These are phyloP conservation scores for Lepus oiostolus DNA, from an alignment of 2,797 vertebrate genomes.

Conservation along the genomic window DNA sequence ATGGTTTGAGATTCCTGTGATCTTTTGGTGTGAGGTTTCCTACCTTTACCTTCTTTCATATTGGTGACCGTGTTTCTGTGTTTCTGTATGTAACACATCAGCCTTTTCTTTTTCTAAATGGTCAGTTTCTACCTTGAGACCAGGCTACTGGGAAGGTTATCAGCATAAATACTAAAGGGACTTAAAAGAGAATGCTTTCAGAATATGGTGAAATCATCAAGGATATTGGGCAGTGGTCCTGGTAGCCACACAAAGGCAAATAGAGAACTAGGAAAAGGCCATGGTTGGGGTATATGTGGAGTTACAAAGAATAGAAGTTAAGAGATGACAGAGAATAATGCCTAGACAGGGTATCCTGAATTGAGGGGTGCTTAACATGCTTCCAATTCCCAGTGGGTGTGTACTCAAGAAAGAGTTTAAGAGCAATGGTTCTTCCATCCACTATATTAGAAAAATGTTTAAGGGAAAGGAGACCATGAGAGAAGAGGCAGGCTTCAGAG, in stretches of 20 bases:
- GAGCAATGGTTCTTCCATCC: neutral
- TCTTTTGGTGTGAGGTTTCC: too few relatives aligned
- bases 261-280: neutral
- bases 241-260: neutral
- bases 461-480: neutral
- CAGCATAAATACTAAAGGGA: neutral
- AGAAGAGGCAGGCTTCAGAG: too few relatives aligned
- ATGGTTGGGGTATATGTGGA: neutral
- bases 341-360: neutral
- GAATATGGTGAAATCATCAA: neutral
- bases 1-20: too few relatives aligned
- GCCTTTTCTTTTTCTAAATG: neutral
- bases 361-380: neutral
- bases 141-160: neutral
- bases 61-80: too few relatives aligned
- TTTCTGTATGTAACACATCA: too few relatives aligned
- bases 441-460: neutral
- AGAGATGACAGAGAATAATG: neutral
- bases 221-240: neutral
- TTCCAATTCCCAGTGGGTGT: neutral
- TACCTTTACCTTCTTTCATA: too few relatives aligned
- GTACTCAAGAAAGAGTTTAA: neutral
- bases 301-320: neutral
- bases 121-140: neutral
- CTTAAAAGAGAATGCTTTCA: neutral